Evolutionary conservation across 2,797 vertebrate species (phyloP), one percentile per base, ranked within the genome.

Genomic region (Ptychobarbus kaznakovi): DNA sequence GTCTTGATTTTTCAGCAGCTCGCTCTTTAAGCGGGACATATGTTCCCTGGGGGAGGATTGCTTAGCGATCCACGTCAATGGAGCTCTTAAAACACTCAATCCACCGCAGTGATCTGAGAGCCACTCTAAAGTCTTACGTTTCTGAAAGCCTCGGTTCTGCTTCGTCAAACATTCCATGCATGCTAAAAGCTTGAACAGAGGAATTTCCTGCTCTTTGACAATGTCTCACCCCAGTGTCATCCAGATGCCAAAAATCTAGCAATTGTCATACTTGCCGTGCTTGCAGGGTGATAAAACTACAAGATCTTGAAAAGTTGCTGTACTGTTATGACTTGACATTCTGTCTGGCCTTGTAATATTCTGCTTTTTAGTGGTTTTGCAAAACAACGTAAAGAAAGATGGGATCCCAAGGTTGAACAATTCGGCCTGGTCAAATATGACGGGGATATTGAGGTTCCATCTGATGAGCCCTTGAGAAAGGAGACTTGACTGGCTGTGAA

Each of bases 401-500:
- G 65, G 16, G 16, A 38, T 20, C 32, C 32, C 65, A 28, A 6
- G 8, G 76, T 5, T 38, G 82, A 89, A 63, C 88, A 88, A 80
- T 87, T 88, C 75, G 86, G 86, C 81, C 90, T 89, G 28, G 0
- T 38, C n/a, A 10, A 10, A 89, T 68, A 68, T 79, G 70, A 53
- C 16, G 4, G 46, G 25, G 58, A 56, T 20, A 80, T 35, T 72
- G 78, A 49, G 32, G 63, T 78, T 44, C 73, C 88, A 88, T 91
- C 89, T 86, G 89, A 90, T 89, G 90, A 82, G 79, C 73, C 10
- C 82, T 82, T 28, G 83, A 66, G 69, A 88, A 91, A 91, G 90
- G 78, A 78, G 90, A 89, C 81, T 61, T 56, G n/a, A 80, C 91
- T 90, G 87, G 87, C 92, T 90, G 80, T 90, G 70, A 90, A 92